These are phyloP conservation scores for Henricia sp. DNA, from an alignment of 53 echinoderm and acorn worm species.

Conservation along the genomic window DNA sequence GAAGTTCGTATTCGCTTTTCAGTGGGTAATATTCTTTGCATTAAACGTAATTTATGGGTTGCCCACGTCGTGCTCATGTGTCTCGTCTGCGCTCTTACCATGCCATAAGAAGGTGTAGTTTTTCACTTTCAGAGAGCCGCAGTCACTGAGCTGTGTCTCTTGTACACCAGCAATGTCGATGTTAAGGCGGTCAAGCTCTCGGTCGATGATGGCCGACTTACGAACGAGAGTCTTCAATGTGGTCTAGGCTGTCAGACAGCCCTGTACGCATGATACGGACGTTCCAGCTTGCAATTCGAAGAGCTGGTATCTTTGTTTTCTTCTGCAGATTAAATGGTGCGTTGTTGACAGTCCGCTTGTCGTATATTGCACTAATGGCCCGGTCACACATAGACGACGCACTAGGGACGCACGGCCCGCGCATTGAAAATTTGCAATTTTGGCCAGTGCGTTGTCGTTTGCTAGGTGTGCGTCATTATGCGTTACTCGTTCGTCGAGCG, in stretches of 20 bases:
- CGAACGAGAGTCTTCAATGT: constrained; percentile 28
- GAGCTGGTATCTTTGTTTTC: constrained; percentile 44
- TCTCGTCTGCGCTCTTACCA: constrained; percentile 27
- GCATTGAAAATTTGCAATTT: too few species aligned
- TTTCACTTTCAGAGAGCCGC: constrained; percentile 19
- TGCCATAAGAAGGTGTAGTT: constrained; percentile 66
- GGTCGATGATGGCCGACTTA: constrained; percentile 38
- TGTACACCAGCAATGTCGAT: constrained; percentile 53
- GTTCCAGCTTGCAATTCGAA: constrained; percentile 56
- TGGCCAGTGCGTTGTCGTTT: too few species aligned
- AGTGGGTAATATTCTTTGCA: too few species aligned
- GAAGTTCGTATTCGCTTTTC: too few species aligned
- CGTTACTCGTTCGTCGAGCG: too few species aligned
- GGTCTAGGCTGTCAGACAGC: constrained; percentile 12
- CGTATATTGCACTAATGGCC: too few species aligned
- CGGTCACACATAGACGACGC: too few species aligned
- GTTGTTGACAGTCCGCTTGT: constrained; percentile 16
- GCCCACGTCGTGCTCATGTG: constrained; percentile 6
- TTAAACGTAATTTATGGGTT: background rate
- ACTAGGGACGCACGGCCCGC: too few species aligned
- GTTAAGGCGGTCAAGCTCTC: background rate
- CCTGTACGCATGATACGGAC: constrained; percentile 22
- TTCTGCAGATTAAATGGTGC: background rate
- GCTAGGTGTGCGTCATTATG: too few species aligned
- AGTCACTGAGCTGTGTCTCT: constrained; percentile 13